phyloP scores from a whole-genome alignment of 2,113 vertebrate genomes.

The Mungos mungo region DNA sequence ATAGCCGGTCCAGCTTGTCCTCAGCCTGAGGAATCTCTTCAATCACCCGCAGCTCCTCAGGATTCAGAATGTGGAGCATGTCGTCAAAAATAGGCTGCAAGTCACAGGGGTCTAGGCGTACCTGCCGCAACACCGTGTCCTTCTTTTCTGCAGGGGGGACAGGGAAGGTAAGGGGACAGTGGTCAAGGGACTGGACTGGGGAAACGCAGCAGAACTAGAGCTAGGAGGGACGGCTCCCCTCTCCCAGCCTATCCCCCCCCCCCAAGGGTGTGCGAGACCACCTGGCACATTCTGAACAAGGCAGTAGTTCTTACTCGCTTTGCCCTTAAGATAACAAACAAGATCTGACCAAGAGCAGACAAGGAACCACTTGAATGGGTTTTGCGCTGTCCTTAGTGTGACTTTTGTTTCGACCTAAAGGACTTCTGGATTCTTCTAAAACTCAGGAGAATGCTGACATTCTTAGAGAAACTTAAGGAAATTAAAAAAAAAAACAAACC shows the following conservation, averaged over 20 bases:
- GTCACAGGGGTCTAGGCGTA: slow-evolving; percentile 97
- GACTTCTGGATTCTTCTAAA: background rate
- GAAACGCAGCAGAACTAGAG: background rate
- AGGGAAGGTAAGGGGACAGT: background rate
- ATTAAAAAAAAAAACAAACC: background rate
- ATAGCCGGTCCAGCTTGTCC: slow-evolving; percentile 95
- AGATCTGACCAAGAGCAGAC: background rate
- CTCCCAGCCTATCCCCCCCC: too few species aligned
- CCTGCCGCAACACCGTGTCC: slow-evolving; percentile 97
- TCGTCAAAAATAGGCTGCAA: slow-evolving; percentile 98
- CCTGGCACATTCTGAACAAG: background rate
- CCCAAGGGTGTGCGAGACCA: background rate
- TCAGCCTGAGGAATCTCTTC: slow-evolving; percentile 95
- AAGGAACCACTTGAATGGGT: background rate
- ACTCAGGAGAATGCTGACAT: background rate
- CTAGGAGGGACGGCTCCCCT: background rate
- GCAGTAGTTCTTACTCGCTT: background rate
- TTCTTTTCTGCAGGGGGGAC: slow-evolving; percentile 92
- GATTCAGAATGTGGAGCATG: slow-evolving; percentile 98
- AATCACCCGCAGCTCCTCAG: slow-evolving; percentile 93
- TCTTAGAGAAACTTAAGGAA: background rate
- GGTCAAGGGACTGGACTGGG: fast-evolving
- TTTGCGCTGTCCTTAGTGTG: background rate
- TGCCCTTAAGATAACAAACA: background rate
- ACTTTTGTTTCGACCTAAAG: background rate